These are phyloP conservation scores for Sphinx pinastri DNA, from an alignment of 2,888 invertebrate genomes.

Conservation along the genomic window DNA sequence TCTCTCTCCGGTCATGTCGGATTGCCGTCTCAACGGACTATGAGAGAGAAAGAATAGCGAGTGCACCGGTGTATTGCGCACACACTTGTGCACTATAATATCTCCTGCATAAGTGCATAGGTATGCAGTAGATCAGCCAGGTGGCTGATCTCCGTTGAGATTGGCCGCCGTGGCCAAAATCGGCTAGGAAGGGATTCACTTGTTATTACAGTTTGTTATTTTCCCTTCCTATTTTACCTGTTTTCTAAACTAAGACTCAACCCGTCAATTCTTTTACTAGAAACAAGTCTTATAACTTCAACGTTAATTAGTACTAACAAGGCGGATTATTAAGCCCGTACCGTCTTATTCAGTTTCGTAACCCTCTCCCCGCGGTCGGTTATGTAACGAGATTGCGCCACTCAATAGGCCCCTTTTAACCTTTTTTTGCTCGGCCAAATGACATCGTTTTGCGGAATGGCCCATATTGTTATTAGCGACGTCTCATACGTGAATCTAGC, in stretches of 20 bases:
- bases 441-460: conserved; percentile 57
- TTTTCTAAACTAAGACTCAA: not conserved
- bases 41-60: too few species aligned
- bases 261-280: conserved; percentile 26
- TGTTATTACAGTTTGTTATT: too few species aligned
- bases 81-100: too few species aligned
- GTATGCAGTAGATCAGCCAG: too few species aligned
- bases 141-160: too few species aligned
- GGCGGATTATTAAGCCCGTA: conserved; percentile 13
- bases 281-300: conserved; percentile 13
- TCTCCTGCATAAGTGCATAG: too few species aligned
- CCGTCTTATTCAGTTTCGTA: conserved; percentile 42
- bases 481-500: conserved; percentile 52
- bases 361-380: conserved; percentile 52
- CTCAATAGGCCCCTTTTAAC: conserved; percentile 57
- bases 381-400: conserved; percentile 57
- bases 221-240: too few species aligned
- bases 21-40: too few species aligned
- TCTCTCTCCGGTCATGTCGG: too few species aligned
- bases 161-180: too few species aligned
- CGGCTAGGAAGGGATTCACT: too few species aligned
- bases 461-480: conserved; percentile 58
- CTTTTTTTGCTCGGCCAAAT: conserved; percentile 57
- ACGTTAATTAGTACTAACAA: conserved; percentile 22
- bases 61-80: too few species aligned